phyloP scores from a whole-genome alignment of 2,888 invertebrate species.

The Acholoe squamosa region DNA sequence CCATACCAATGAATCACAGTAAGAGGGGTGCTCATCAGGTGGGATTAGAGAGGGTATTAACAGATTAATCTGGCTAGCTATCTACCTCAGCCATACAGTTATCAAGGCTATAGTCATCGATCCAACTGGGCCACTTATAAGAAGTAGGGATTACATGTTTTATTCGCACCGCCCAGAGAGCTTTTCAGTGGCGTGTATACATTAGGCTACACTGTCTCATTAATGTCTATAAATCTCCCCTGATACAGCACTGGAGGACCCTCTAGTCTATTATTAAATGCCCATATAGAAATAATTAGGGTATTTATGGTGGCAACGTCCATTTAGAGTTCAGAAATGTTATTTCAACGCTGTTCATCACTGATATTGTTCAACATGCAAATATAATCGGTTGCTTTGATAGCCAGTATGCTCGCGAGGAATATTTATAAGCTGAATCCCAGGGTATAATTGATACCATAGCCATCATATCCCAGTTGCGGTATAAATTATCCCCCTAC shows the following conservation, averaged over 20 bases:
- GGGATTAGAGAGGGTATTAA: neutral
- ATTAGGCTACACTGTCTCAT: neutral
- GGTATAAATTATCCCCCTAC: neutral
- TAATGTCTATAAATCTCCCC: constrained; percentile 7
- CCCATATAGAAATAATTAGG: constrained; percentile 44
- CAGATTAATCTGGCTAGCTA: neutral
- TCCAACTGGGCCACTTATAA: neutral
- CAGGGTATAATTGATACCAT: neutral
- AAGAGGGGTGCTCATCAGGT: neutral
- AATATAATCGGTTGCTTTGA: neutral
- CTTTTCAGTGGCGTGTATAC: constrained; percentile 3
- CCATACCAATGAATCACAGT: neutral
- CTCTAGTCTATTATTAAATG: neutral
- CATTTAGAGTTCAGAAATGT: neutral
- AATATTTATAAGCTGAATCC: neutral
- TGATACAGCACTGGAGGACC: neutral
- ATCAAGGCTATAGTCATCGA: neutral
- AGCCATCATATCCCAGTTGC: neutral
- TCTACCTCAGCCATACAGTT: neutral
- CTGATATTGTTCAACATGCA: neutral
- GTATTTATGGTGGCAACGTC: neutral
- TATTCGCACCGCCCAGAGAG: neutral
- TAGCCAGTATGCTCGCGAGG: neutral
- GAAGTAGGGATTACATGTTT: neutral
- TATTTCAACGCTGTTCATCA: neutral